phyloP scores from a whole-genome alignment of 1,140 invertebrate species.

The Apis mellifera region Amel_HAv3.1 CM009939.2:1296501-1297000 shows the following conservation, averaged over 20 bases:
- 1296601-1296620: neutral
- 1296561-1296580: neutral
- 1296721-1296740: constrained; percentile 25
- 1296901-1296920: constrained; percentile 97
- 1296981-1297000: constrained; percentile 99
- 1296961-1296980: constrained; percentile 97
- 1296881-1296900: constrained; percentile 98
- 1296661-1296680: no score
- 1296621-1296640: neutral
- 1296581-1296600: neutral
- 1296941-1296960: constrained; percentile 95
- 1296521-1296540: neutral
- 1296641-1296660: neutral
- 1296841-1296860: constrained; percentile 94
- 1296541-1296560: neutral
- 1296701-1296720: neutral
- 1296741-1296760: constrained; percentile 28
- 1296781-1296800: constrained; percentile 94
- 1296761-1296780: constrained; percentile 92
- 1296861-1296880: constrained; percentile 94
- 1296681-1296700: neutral
- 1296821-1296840: constrained; percentile 89
- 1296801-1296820: constrained; percentile 92
- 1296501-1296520: neutral
- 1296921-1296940: constrained; percentile 97